A percentile compares a stretch with the other conserved stretches of the same genome.
Evolutionary conservation across 37 sponge, comb jelly and placozoan species (phyloP).

Genomic region (Oopsacas minuta): DNA sequence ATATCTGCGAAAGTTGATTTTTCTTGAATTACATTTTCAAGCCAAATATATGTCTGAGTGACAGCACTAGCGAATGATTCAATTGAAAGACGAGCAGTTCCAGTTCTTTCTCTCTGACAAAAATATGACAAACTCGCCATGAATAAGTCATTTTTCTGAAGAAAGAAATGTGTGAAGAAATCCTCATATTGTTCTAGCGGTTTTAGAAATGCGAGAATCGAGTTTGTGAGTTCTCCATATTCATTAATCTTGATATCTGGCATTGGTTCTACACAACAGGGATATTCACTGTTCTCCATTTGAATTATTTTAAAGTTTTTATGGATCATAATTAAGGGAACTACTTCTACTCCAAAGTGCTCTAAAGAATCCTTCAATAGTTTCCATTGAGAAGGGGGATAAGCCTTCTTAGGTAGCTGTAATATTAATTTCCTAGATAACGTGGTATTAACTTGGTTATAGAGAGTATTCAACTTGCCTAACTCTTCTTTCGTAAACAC

Average conservation of each 20-base stretch:
- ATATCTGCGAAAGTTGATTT: conserved; percentile 5
- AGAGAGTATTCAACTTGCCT: background rate
- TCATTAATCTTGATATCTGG: conserved; percentile 11
- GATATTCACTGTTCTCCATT: background rate
- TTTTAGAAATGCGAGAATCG: background rate
- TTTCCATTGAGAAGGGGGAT: background rate
- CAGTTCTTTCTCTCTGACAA: background rate
- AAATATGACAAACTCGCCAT: background rate
- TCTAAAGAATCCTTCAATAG: background rate
- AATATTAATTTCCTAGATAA: background rate
- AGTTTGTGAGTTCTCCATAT: background rate
- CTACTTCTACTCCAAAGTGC: background rate
- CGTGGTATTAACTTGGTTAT: background rate
- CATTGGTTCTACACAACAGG: background rate
- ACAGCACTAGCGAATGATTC: background rate
- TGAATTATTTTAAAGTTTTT: background rate
- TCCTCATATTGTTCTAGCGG: background rate
- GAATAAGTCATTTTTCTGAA: conserved; percentile 15
- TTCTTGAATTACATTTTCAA: conserved; percentile 8
- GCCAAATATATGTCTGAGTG: background rate
- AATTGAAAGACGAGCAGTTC: background rate
- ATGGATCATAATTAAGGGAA: background rate
- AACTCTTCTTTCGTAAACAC: conserved; percentile 19
- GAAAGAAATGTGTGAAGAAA: background rate
- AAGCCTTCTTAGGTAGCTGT: background rate